Base-by-base conservation (phyloP, 2,888 invertebrate genomes). In the Drymonia ruficornis region DNA sequence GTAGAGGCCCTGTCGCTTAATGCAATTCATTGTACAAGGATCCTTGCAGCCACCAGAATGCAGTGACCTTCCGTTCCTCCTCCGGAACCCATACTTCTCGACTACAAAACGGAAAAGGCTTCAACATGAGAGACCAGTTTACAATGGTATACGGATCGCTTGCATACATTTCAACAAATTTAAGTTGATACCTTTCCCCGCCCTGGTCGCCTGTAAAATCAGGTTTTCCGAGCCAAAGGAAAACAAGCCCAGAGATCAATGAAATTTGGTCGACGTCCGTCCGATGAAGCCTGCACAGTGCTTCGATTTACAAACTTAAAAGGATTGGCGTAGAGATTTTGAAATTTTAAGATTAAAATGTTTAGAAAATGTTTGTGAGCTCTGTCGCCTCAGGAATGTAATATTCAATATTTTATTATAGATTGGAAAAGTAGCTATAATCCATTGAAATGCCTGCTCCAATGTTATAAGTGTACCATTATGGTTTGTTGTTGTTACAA, bases 11-110 rank as follows among this genome's bases (percentile, higher is more conserved):
- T 88, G 89, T 87, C 88, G 84, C 85, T 84, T 86, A 87, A 87
- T 89, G 85, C 89, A 86, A 89, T 89, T 87, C 89, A 88, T 89
- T 89, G 89, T 89, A 84, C 81, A 81, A 83, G 84, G 83, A 86
- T 87, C 83, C 84, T 76, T 81, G 73, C 75, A 69, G 57, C 59
- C 66, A 53, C 87, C 80, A 83, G 23, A 52, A 44, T 61, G 66
- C 65, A 57, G 23, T 58, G 76, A 77, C 38, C 81, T 62, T 2
- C 74, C 70, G 23, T 52, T 34, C 71, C 66, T 52, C 70, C 60
- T 59, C 49, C 52, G 47, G 40, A 50, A 38, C 59, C 49, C 60
- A 55, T 50, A 59, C 65, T 70, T 61, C 57, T 58, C 38, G 65
- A 59, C 57, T 49, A 51, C 34, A 19, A 36, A 57, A 56, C 64